Base-by-base conservation (phyloP, 2,113 vertebrate genomes). In the Thomomys bottae region DNA sequence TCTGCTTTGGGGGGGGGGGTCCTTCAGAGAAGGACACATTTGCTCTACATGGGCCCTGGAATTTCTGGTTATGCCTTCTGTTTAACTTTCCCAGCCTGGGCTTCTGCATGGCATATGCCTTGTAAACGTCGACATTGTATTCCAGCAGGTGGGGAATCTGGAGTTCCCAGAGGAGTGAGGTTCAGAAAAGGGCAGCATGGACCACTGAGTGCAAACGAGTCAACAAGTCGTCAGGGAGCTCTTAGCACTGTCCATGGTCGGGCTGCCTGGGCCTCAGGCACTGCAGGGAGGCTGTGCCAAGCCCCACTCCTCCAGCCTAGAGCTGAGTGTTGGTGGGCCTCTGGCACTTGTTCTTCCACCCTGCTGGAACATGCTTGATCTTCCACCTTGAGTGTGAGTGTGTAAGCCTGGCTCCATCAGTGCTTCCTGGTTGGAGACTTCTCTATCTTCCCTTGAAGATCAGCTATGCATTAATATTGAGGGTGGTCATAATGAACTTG, bases 281-380 rank as follows among this genome's bases (percentile, higher is more conserved):
- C 8, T 28, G 11, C 57, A 3, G 8, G 34, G 42, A 80, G 15
- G 67, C 1, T 0, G 4, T 5, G 0, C 7, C n/a, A 61, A 61
- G 45, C 3, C 34, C 17, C 64, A 24, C 24, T 80, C 8, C 3
- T 14, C 26, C 28, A 79, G 24, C 14, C 26, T 36, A 6, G 23
- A 36, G 26, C 3, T 0, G 7, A 40, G 36, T 23, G 0, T 5
- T n/a, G 34, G 8, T 3, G 32, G 21, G 12, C 7, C 1, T 11
- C 34, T 24, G 5, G 40, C 21, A 7, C 36, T 42, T 40, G 28
- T 1, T 59, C 7, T 2, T 83, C 79, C 63, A 90, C 23, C 24
- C 26, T 73, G 23, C n/a, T 34, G 4, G 36, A 36, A 61, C 76
- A 1, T 68, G 45, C 67, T 23, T 81, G 38, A 32, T 67, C 54